Conservation (phyloP, 92 coral and sea anemone species). For the Porites divaricata region DNA sequence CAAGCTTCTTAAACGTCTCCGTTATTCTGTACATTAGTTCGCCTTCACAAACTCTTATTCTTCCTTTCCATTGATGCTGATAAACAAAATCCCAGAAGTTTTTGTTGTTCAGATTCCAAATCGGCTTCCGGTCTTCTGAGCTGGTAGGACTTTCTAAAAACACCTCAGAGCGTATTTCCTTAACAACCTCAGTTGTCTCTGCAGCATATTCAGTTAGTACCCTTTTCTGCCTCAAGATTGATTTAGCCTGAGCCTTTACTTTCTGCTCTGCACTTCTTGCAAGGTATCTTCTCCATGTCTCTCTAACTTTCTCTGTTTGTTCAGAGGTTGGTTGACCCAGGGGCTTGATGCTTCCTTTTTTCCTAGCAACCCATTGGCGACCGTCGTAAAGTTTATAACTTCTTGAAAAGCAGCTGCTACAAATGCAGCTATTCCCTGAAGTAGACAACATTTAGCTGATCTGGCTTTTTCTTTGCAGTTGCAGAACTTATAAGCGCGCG, state of each 20-base stretch:
- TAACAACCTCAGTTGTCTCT: neutral
- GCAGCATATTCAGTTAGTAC: neutral
- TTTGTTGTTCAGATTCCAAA: slow-evolving; percentile 48
- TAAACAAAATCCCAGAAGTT: slow-evolving; percentile 77
- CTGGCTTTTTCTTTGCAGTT: neutral
- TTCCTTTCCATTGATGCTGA: slow-evolving; percentile 61
- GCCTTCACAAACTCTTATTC: slow-evolving; percentile 83
- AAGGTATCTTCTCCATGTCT: neutral
- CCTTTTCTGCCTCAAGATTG: neutral
- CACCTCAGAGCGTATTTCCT: slow-evolving; percentile 54
- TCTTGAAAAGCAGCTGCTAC: slow-evolving; percentile 38
- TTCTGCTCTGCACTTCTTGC: neutral
- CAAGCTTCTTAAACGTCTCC: slow-evolving; percentile 64
- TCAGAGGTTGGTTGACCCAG: neutral
- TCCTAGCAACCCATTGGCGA: neutral
- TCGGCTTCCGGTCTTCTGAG: slow-evolving; percentile 13
- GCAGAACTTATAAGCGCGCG: neutral
- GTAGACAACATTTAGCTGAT: neutral
- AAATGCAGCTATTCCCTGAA: slow-evolving; percentile 14
- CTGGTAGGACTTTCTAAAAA: slow-evolving; percentile 67
- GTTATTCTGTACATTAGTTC: slow-evolving; percentile 65
- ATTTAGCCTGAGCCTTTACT: neutral
- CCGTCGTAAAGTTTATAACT: neutral
- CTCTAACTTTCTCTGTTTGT: neutral
- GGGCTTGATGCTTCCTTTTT: neutral